Evolutionary conservation across 2,888 invertebrate species (phyloP).

Genomic region (Dorcus hopei): DNA sequence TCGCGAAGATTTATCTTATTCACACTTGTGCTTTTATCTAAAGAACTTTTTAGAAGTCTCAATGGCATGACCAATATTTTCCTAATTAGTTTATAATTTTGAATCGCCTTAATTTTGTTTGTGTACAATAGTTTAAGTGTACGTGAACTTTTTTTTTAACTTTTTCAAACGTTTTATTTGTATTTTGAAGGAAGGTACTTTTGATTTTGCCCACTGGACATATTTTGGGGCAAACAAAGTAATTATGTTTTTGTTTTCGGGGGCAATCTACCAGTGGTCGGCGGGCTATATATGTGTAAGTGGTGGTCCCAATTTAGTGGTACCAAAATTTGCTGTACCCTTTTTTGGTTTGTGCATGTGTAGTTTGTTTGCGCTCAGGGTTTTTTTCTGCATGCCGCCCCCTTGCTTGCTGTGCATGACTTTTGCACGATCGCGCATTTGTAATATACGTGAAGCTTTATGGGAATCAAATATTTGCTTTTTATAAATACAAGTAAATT

Average conservation of each 20-base stretch:
- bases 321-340: constrained; percentile 27
- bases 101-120: too few relatives aligned
- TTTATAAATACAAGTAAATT: too few relatives aligned
- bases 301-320: constrained; percentile 44
- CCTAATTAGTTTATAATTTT: too few relatives aligned
- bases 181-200: not conserved
- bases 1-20: too few relatives aligned
- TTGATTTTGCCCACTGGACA: too few relatives aligned
- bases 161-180: not conserved
- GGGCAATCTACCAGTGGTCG: constrained; percentile 45
- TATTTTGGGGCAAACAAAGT: constrained; percentile 13
- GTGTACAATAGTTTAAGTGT: not conserved
- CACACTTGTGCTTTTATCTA: too few relatives aligned
- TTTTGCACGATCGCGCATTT: not conserved
- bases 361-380: constrained; percentile 18
- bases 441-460: not conserved
- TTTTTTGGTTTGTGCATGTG: constrained; percentile 38
- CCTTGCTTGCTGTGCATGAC: not conserved
- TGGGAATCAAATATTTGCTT: not conserved
- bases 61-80: too few relatives aligned
- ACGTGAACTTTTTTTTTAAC: constrained; percentile 3
- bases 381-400: not conserved
- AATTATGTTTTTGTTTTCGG: constrained; percentile 33
- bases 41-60: too few relatives aligned
- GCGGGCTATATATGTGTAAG: constrained; percentile 52